A percentile compares a stretch with the other conserved stretches of the same genome.
Conservation (phyloP, 1,140 invertebrate genomes). For the Riptortus pedestris region DNA sequence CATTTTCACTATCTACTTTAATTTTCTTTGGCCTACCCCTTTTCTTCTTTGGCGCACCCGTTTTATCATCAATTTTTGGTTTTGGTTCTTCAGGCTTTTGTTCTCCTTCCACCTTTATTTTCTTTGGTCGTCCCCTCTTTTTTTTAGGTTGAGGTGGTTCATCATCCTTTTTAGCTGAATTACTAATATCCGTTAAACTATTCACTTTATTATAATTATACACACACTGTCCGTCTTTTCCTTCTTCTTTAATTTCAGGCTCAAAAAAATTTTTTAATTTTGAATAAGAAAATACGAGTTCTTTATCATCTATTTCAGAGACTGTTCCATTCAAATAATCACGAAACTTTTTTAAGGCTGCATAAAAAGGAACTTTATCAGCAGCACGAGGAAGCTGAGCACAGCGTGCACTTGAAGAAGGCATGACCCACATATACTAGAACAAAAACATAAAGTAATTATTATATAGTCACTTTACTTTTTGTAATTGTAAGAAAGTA, state of each 20-base stretch:
- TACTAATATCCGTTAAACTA: constrained; percentile 39
- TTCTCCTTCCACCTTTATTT: constrained; percentile 49
- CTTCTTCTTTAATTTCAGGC: constrained; percentile 36
- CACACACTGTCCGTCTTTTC: constrained; percentile 31
- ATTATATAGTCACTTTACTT: too few species aligned
- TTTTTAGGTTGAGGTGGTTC: constrained; percentile 52
- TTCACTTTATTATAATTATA: constrained; percentile 29
- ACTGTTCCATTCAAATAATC: constrained; percentile 90
- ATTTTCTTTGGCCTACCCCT: constrained; percentile 77
- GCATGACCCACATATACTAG: constrained; percentile 97
- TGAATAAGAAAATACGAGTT: constrained; percentile 80
- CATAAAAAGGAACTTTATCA: constrained; percentile 95
- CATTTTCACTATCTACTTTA: constrained; percentile 49
- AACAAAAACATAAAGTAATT: too few species aligned
- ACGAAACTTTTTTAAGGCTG: constrained; percentile 84
- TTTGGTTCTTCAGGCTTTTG: constrained; percentile 24
- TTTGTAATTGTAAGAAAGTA: too few species aligned
- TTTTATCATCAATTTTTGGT: constrained; percentile 27
- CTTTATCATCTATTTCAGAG: constrained; percentile 74
- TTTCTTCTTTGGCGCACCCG: constrained; percentile 26
- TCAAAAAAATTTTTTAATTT: constrained; percentile 45
- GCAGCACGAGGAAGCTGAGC: constrained; percentile 87
- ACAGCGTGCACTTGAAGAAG: constrained; percentile 90
- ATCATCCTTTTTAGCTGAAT: constrained; percentile 36
- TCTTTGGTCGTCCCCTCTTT: constrained; percentile 75